These are phyloP conservation scores for Betta splendens DNA, from an alignment of 2,797 vertebrate genomes.

Conservation along the genomic window DNA sequence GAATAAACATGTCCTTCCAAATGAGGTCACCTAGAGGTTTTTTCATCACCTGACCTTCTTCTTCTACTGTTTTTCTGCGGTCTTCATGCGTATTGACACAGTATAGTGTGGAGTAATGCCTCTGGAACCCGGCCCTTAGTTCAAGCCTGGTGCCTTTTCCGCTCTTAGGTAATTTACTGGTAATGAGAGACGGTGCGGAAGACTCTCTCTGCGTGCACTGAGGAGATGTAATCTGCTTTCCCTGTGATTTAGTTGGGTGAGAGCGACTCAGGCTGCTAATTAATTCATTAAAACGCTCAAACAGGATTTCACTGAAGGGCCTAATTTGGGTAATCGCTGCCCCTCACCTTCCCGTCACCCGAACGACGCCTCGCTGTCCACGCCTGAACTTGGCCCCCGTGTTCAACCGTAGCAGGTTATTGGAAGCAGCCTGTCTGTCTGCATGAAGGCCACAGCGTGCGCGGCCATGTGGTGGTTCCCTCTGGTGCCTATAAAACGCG, in stretches of 20 bases:
- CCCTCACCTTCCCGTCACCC: slow-evolving; percentile 21
- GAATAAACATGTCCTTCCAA: slow-evolving; percentile 17
- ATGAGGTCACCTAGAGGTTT: slow-evolving; percentile 25
- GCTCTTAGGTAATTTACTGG: slow-evolving; percentile 75
- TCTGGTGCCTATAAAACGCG: slow-evolving; percentile 62
- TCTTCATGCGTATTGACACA: slow-evolving; percentile 70
- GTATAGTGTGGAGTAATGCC: slow-evolving; percentile 69
- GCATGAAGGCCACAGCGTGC: slow-evolving; percentile 21
- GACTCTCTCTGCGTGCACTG: slow-evolving; percentile 45
- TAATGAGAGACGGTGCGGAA: slow-evolving; percentile 74
- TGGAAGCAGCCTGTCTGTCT: slow-evolving; percentile 11
- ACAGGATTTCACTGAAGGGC: slow-evolving; percentile 60
- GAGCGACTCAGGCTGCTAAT: slow-evolving; percentile 64
- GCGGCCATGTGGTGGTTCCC: slow-evolving; percentile 6
- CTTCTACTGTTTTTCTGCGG: slow-evolving; percentile 59
- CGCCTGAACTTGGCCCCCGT: slow-evolving; percentile 41
- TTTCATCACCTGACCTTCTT: slow-evolving; percentile 35
- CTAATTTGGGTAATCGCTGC: slow-evolving; percentile 60
- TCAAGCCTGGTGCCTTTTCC: slow-evolving; percentile 73
- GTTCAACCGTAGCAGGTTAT: slow-evolving; percentile 27
- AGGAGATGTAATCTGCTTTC: slow-evolving; percentile 70
- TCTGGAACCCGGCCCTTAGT: slow-evolving; percentile 75
- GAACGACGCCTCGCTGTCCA: not conserved
- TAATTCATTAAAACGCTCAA: slow-evolving; percentile 71
- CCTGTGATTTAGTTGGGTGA: slow-evolving; percentile 58